phyloP scores from a whole-genome alignment of 2,888 invertebrate genomes.

The Mamestra brassicae region DNA sequence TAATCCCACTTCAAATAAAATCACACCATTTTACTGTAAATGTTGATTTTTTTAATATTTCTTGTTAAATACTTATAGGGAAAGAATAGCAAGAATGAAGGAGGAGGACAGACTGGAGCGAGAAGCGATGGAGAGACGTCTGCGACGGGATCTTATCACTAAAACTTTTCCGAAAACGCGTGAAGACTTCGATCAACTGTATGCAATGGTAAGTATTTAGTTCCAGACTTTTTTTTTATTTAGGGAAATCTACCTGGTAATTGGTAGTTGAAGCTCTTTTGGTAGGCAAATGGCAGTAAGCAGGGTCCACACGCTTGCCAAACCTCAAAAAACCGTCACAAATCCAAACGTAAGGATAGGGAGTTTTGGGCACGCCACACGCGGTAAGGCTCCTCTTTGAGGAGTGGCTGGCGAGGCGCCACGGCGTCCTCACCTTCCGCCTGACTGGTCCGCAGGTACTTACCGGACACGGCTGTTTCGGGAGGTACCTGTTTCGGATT shows the following conservation, averaged over 20 bases:
- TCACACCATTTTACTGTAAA: neutral
- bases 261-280: neutral
- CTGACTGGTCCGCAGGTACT: no score
- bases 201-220: conserved; percentile 88
- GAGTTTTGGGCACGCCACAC: no score
- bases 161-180: conserved; percentile 93
- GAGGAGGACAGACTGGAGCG: conserved; percentile 90
- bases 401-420: no score
- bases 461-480: no score
- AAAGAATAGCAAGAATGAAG: conserved; percentile 86
- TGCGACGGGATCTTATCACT: conserved; percentile 91
- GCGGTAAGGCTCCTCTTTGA: no score
- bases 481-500: no score
- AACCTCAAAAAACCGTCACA: no score
- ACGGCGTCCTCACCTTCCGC: no score
- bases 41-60: no score
- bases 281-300: no score
- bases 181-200: conserved; percentile 94
- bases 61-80: conserved; percentile 70
- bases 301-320: no score
- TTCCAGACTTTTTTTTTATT: neutral
- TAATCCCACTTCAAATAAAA: neutral
- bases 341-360: no score
- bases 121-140: conserved; percentile 89
- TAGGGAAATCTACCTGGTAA: neutral